Conservation (phyloP, 2,113 vertebrate genomes). For the Melanerpes formicivorus region DNA sequence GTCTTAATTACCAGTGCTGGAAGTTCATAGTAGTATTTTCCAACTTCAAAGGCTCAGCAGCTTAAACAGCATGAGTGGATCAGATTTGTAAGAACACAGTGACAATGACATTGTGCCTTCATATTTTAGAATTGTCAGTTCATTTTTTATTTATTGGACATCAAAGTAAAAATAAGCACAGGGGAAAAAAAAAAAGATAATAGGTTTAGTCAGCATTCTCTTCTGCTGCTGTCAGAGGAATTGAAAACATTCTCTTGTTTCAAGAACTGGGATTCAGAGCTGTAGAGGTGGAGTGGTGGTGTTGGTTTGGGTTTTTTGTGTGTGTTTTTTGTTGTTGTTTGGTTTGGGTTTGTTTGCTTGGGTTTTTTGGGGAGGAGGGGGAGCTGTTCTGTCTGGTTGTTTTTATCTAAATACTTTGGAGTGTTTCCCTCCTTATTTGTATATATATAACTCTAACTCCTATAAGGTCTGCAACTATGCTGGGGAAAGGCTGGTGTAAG, state of each 20-base stretch:
- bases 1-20: constrained; percentile 82
- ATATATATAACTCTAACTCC: background rate
- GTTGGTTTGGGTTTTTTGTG: background rate
- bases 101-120: constrained; percentile 66
- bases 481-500: background rate
- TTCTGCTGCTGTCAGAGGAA: background rate
- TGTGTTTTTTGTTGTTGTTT: too few relatives aligned
- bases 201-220: constrained; percentile 44
- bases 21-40: constrained; percentile 66
- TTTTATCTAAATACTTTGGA: background rate
- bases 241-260: constrained; percentile 33
- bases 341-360: too few relatives aligned
- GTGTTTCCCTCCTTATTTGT: background rate
- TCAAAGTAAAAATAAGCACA: constrained; percentile 70
- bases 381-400: background rate
- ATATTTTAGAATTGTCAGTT: constrained; percentile 63
- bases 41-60: constrained; percentile 73
- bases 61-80: constrained; percentile 52
- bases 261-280: background rate
- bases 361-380: too few relatives aligned
- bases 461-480: background rate
- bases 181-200: constrained; percentile 13
- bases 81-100: constrained; percentile 58
- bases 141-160: constrained; percentile 73
- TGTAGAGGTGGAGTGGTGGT: background rate